Base-by-base conservation (phyloP, 2,888 invertebrate species). In the Drosophila tripunctata region DNA sequence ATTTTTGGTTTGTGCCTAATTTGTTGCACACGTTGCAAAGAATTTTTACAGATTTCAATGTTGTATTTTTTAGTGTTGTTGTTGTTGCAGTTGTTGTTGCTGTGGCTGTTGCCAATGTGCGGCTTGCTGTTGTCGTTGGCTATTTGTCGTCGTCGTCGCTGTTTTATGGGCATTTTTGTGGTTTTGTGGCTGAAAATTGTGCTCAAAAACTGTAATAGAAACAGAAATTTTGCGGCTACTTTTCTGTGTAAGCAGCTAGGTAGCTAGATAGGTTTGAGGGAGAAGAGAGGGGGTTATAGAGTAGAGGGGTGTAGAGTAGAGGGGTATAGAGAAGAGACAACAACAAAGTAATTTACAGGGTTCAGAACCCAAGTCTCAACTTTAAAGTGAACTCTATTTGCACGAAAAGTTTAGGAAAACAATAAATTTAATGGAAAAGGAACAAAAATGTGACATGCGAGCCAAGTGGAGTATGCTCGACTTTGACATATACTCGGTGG, bases 1-100 rank as follows among this genome's bases (percentile, higher is more conserved):
- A 58, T 69, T 65, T 73, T 73, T 73, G 74, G 75, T 66, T 69
- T 74, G 74, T 74, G 74, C 74, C 74, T 74, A 74, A 74, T 74
- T 74, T 74, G 74, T 74, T 74, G 74, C 74, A 74, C 74, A 74
- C 74, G 70, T 52, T 58, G 56, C 50, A 35, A 58, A 69, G 57
- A 57, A 60, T 61, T 72, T 58, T 60, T 48, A 43, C 45, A 36
- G 54, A 54, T 38, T 55, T 48, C 45, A 50, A 40, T 56, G 66
- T 35, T 51, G n/a, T n/a, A 30, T 45, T 51, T 24, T 8, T 40
- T 36, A 17, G 19, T 48, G 33, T 40, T 45, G 60, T 38, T 65
- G 57, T 22, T 57, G 51, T n/a, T 45, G 50, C 14, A 21, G 47
- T 17, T 60, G 48, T 24, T 54, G 48, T n/a, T 60, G 55, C 48